These are phyloP conservation scores for Melanotus villosus DNA, from an alignment of 2,888 invertebrate genomes.

Conservation along the genomic window DNA sequence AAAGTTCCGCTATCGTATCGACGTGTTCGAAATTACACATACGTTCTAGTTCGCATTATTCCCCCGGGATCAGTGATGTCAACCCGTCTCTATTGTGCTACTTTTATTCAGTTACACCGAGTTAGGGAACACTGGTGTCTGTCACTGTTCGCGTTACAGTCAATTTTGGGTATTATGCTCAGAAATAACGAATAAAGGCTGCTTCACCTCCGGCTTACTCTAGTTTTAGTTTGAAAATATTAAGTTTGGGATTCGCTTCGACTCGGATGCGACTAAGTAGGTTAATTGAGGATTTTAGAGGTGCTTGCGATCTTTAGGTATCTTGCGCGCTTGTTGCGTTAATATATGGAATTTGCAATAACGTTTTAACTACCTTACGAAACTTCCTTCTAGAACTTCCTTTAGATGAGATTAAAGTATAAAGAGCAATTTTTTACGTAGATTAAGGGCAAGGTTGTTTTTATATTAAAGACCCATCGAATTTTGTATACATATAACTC, in stretches of 20 bases:
- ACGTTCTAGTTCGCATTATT: constrained; percentile 19
- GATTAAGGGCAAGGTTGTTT: too few relatives aligned
- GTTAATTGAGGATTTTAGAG: constrained; percentile 9
- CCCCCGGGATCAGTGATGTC: constrained; percentile 36
- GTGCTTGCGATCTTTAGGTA: too few relatives aligned
- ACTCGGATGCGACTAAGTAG: not conserved
- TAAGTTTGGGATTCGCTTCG: not conserved
- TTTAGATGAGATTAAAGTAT: too few relatives aligned
- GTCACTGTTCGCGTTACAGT: constrained; percentile 41
- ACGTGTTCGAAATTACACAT: constrained; percentile 11
- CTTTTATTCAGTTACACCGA: constrained; percentile 41
- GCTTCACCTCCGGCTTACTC: not conserved
- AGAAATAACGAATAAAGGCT: constrained; percentile 22
- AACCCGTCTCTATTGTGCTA: constrained; percentile 39
- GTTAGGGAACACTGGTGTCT: constrained; percentile 38
- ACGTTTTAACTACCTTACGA: too few relatives aligned
- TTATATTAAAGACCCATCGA: too few relatives aligned
- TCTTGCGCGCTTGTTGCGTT: too few relatives aligned
- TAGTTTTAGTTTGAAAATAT: constrained; percentile 1
- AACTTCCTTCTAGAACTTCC: too few relatives aligned
- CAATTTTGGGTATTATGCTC: constrained; percentile 35
- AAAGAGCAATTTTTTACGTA: too few relatives aligned
- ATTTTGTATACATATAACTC: too few relatives aligned
- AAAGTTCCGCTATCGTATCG: not conserved
- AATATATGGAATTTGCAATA: too few relatives aligned